phyloP scores from a whole-genome alignment of 2,888 invertebrate species.

The Agrochola circellaris region DNA sequence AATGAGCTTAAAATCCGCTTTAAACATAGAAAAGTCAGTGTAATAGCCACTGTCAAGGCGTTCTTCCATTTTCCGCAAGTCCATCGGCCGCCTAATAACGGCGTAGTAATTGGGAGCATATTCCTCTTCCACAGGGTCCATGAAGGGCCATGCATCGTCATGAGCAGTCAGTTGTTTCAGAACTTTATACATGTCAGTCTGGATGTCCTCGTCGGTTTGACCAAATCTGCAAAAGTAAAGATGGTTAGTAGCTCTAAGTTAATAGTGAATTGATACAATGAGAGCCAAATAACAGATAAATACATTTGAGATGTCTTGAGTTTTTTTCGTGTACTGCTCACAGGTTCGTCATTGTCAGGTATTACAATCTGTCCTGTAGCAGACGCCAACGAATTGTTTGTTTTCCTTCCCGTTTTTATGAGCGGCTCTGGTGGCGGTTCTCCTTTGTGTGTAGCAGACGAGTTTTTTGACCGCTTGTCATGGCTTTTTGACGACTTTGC shows the following conservation, averaged over 20 bases:
- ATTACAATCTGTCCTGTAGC: constrained; percentile 96
- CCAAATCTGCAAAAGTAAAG: constrained; percentile 91
- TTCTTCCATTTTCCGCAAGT: constrained; percentile 96
- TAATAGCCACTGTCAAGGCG: constrained; percentile 95
- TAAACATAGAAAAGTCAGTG: constrained; percentile 94
- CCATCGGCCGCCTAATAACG: constrained; percentile 95
- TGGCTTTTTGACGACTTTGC: constrained; percentile 79
- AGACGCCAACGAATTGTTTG: constrained; percentile 96
- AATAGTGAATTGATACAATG: not conserved
- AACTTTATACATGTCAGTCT: constrained; percentile 98
- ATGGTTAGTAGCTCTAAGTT: constrained; percentile 2
- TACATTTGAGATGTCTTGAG: constrained; percentile 93
- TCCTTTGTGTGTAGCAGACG: constrained; percentile 81
- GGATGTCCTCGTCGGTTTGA: constrained; percentile 95
- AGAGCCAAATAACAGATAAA: constrained; percentile 65
- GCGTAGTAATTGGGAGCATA: constrained; percentile 96
- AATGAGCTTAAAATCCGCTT: constrained; percentile 97
- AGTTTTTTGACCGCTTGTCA: constrained; percentile 85
- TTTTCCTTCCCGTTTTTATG: constrained; percentile 93
- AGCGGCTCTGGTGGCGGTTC: constrained; percentile 84
- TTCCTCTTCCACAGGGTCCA: constrained; percentile 97
- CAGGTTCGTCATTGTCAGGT: constrained; percentile 87
- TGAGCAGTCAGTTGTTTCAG: constrained; percentile 96
- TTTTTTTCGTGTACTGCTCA: constrained; percentile 89
- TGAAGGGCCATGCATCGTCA: constrained; percentile 98